Evolutionary conservation across 2,888 invertebrate species (phyloP).

Genomic region (Drosophila yooni): DNA sequence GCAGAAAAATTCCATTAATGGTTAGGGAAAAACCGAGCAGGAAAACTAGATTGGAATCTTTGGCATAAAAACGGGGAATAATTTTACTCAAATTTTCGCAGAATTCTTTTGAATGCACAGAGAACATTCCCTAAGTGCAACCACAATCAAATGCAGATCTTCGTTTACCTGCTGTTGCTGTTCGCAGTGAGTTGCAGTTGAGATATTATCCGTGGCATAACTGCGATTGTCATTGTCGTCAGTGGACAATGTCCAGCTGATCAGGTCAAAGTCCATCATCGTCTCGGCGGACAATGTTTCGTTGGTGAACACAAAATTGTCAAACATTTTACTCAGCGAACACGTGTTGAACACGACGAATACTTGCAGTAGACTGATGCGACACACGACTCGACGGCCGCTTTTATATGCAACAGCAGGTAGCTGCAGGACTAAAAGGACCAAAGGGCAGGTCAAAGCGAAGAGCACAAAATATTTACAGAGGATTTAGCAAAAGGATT

Average conservation of each 20-base stretch:
- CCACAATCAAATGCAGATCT: not conserved
- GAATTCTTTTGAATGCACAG: not conserved
- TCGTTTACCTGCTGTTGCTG: conserved; percentile 39
- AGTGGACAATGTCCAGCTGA: conserved; percentile 54
- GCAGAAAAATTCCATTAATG: not conserved
- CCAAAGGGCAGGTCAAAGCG: not conserved
- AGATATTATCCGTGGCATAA: conserved; percentile 44
- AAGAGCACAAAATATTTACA: conserved; percentile 45
- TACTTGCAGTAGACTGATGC: conserved; percentile 66
- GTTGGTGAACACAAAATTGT: conserved; percentile 62
- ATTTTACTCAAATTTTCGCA: too few species aligned
- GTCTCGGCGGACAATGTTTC: conserved; percentile 66
- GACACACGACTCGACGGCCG: not conserved
- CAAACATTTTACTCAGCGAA: conserved; percentile 62
- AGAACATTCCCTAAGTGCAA: not conserved
- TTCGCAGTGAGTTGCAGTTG: conserved; percentile 25
- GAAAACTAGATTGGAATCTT: too few species aligned
- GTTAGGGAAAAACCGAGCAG: too few species aligned
- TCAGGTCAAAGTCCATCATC: conserved; percentile 76
- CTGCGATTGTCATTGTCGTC: not conserved
- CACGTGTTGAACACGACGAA: conserved; percentile 66
- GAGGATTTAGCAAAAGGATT: conserved; percentile 42
- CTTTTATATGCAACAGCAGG: conserved; percentile 64
- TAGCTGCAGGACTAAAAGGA: conserved; percentile 1
- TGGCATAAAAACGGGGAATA: not conserved